Evolutionary conservation across 2,888 invertebrate genomes (phyloP), one percentile per base, ranked within the genome.

Genomic region (Meiosimyza decipiens): DNA sequence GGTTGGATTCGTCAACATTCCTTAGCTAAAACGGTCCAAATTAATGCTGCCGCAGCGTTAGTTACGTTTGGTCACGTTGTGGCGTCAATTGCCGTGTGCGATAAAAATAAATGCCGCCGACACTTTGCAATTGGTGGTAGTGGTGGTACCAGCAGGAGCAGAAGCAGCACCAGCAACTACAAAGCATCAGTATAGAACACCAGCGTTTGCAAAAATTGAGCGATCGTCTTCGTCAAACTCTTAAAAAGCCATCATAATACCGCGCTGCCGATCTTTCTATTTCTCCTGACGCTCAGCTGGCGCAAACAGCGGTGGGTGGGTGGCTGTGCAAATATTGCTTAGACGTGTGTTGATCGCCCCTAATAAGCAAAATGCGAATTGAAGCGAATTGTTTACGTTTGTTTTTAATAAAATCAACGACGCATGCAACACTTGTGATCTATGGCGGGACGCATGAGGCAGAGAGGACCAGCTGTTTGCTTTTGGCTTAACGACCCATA

Each of bases 371-470:
- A 66, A 77, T 70, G 73, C 28, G 28, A 28, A 3, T 40, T 40
- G 40, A 9, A 40, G 40, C 9, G 40, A 40, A 2, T 40, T 40
- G 40, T 9, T 49, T 18, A 16, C 16, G 80, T 82, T 81, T 82
- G 81, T 81, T 81, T 79, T 80, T 82, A 82, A 82, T 81, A 82
- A 79, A 78, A 78, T 79, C 81, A 80, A 81, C 80, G 77, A 81
- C 81, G 82, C 77, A 82, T 82, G n/a, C n/a, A 28, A 47, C 40
- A 33, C 18, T 63, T n/a, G n/a, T n/a, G 11, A n/a, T 63, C 47
- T 18, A 4, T n/a, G 15, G 49, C 40, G 40, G n/a, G 47, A n/a
- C 47, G 50, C 12, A 18, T 28, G 13, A 16, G 47, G 63, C 16
- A 18, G n/a, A 9, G 63, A 15, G 16, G 5, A 18, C 18, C 4